Base-by-base conservation (phyloP, 2,113 vertebrate genomes). In the Antechinus flavipes region DNA sequence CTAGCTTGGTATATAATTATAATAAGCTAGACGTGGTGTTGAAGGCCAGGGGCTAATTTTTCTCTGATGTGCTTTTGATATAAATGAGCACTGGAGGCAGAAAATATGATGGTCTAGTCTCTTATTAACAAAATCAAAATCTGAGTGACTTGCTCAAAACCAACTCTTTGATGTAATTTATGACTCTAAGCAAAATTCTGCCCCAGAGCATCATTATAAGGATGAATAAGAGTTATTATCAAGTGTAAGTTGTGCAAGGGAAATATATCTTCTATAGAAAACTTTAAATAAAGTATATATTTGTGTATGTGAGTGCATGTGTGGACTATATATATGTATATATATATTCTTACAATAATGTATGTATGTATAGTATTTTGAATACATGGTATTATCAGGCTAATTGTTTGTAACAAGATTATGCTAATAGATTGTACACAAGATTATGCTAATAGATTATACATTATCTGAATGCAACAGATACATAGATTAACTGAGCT, bases 121-220 rank as follows among this genome's bases (percentile, higher is more conserved):
- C 97, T 96, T 94, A 97, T 93, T 97, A 96, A 97, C 94, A 93
- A 97, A 90, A 61, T 90, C 2, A 97, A 97, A 93, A 96, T 90
- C 53, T 56, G 90, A 90, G 12, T 90, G 95, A 95, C 54, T 11
- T 97, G 8, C 27, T 96, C 94, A 16, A 42, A 98, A 95, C 11
- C 22, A 94, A n/a, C 0, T 47, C 52, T 98, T 95, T 97, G 56
- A 95, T 97, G 68, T 84, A 97, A 96, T 96, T 97, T 97, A 97
- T 96, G 42, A 54, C 47, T 94, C 4, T 68, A 96, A 98, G 93
- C 91, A 97, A 97, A 98, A 92, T 93, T 91, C 0, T 16, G 6
- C 68, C 35, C 68, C 53, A 90, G 94, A 95, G 0, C 0, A 90
- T 49, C 3, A 10, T n/a, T 95, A 76, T 27, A 49, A 89, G 95